Evolutionary conservation across 1,140 invertebrate species (phyloP).

Genomic region (Zeugodacus cucurbitae): DNA sequence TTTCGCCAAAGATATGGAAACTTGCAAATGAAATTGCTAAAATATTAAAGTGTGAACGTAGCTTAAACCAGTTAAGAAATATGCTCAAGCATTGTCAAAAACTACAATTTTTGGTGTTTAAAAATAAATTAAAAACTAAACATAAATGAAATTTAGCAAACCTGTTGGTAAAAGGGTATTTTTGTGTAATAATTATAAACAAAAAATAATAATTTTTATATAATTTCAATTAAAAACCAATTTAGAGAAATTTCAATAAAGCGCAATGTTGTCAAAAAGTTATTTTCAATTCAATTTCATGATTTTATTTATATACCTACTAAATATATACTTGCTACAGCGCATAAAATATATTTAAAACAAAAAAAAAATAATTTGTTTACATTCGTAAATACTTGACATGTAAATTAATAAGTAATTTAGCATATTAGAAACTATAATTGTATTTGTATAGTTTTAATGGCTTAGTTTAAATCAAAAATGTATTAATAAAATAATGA

Average conservation of each 20-base stretch:
- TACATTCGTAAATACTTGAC: neutral
- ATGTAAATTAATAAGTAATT: neutral
- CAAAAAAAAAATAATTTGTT: neutral
- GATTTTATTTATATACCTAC: neutral
- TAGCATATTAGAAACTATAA: slow-evolving; percentile 10
- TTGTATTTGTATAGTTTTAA: slow-evolving; percentile 39
- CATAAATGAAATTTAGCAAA: neutral
- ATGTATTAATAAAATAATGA: neutral
- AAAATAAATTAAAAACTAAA: neutral
- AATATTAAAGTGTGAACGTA: neutral
- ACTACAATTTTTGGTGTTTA: neutral
- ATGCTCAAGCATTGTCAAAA: neutral
- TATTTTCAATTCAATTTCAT: neutral
- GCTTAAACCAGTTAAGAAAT: neutral
- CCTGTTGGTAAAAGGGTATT: neutral
- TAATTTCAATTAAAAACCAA: neutral
- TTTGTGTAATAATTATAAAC: neutral
- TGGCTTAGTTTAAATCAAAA: slow-evolving; percentile 39
- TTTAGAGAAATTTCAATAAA: neutral
- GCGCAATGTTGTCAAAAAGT: neutral
- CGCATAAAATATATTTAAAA: neutral
- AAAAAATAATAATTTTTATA: neutral
- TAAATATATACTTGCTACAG: neutral
- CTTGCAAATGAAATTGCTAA: slow-evolving; percentile 36
- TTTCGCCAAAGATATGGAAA: slow-evolving; percentile 36